Base-by-base conservation (phyloP, 2,888 invertebrate genomes). In the Scotopteryx bipunctaria region DNA sequence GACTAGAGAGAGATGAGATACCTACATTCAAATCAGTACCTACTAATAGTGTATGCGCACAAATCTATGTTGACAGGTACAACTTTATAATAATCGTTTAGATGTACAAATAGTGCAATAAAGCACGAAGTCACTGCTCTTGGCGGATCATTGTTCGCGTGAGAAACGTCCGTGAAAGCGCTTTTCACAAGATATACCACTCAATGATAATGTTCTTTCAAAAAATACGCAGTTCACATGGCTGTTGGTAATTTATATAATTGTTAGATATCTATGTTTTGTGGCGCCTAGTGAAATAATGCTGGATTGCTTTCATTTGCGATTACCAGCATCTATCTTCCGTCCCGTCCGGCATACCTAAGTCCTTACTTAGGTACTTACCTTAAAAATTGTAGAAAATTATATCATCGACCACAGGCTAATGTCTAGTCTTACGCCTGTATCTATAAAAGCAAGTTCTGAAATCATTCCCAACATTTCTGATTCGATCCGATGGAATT, bases 101-200 rank as follows among this genome's bases (percentile, higher is more conserved):
- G 23, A 32, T 15, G 36, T 32, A 16, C 36, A 41, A 41, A 51
- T 45, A 35, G 47, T 27, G n/a, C 44, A 54, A 60, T 62, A 59
- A 59, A 54, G 54, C 59, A 63, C 59, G 51, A 25, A 63, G 70
- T 67, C 75, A 76, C 71, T 73, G 76, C 67, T 72, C 78, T 76
- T 68, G 68, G 71, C 31, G 53, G 75, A 79, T 76, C 81, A 83
- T 86, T 84, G 86, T 84, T 82, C 74, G 78, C 78, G 66, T 85
- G 84, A 75, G 86, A 86, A 84, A 71, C 69, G 58, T 63, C 64
- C 76, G 87, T 76, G 88, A 89, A 89, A 89, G 88, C 87, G 81
- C 72, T 86, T 86, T 86, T 79, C 86, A 81, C 74, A 70, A 69
- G 68, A 64, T 71, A 71, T 59, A 62, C 63, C 55, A 63, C 64